These are phyloP conservation scores for Caenorhabditis sp. DNA, from an alignment of 2,888 invertebrate genomes.

Conservation along the genomic window DNA sequence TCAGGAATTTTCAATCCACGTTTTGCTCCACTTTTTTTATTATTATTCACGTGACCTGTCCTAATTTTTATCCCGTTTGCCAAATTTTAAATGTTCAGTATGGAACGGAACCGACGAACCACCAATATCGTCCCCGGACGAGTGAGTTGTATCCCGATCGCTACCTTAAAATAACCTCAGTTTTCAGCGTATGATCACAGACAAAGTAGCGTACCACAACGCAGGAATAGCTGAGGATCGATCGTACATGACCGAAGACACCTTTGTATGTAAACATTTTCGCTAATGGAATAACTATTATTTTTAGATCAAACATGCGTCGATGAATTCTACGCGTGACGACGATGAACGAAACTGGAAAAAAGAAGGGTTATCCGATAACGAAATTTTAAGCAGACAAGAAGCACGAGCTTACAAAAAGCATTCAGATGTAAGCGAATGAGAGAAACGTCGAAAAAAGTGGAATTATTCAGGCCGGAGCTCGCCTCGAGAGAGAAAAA, in stretches of 20 bases:
- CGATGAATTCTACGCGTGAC: not conserved
- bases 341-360: constrained; percentile 17
- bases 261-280: not conserved
- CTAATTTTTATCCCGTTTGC: not conserved
- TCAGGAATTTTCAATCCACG: too few relatives aligned
- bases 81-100: too few relatives aligned
- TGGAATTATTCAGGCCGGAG: constrained; percentile 3
- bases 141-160: not conserved
- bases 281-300: not conserved
- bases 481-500: constrained; percentile 1
- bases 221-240: not conserved
- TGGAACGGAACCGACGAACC: not conserved
- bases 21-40: too few relatives aligned
- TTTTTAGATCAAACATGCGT: not conserved
- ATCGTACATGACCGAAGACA: constrained; percentile 20
- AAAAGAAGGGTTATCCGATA: constrained; percentile 10
- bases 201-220: not conserved
- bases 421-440: constrained; percentile 8
- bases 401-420: constrained; percentile 2
- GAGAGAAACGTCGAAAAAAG: not conserved
- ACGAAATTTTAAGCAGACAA: not conserved
- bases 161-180: not conserved
- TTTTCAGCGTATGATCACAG: constrained; percentile 23
- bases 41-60: too few relatives aligned
- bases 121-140: constrained; percentile 14